phyloP scores from a whole-genome alignment of 2,888 invertebrate genomes.

The Dynastes grantii region DNA sequence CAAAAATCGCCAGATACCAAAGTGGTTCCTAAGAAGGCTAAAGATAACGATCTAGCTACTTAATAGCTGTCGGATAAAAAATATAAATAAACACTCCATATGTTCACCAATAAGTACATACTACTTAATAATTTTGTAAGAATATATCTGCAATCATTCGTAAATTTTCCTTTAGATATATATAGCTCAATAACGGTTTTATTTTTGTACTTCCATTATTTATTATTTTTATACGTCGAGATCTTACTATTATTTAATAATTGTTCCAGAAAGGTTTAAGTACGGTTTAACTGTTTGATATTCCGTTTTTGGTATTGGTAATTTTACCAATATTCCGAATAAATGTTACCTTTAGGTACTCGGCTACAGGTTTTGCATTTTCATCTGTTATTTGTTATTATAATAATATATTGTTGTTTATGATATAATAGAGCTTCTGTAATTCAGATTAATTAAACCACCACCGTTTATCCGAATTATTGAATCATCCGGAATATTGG shows the following conservation, averaged over 20 bases:
- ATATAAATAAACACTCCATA: neutral
- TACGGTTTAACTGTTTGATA: no score
- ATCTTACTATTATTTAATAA: neutral
- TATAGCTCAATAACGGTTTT: neutral
- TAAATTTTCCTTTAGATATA: neutral
- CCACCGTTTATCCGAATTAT: no score
- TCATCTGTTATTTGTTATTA: no score
- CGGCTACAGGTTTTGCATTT: no score
- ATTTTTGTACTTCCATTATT: constrained; percentile 1
- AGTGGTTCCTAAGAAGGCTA: constrained; percentile 31
- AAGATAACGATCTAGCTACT: constrained; percentile 17
- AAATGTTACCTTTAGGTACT: no score
- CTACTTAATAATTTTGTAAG: neutral
- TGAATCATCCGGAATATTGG: no score
- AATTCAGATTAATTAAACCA: no score
- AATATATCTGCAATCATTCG: neutral
- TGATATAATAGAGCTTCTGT: no score
- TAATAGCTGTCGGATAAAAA: constrained; percentile 14
- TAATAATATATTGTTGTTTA: no score
- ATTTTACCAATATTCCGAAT: no score
- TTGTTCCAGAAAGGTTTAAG: no score
- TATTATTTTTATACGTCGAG: constrained; percentile 2
- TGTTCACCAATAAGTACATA: neutral
- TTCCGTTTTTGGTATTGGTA: no score
- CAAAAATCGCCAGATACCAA: constrained; percentile 49